phyloP scores from a whole-genome alignment of 2,113 vertebrate species.

The Tychaedon coryphoeus region DNA sequence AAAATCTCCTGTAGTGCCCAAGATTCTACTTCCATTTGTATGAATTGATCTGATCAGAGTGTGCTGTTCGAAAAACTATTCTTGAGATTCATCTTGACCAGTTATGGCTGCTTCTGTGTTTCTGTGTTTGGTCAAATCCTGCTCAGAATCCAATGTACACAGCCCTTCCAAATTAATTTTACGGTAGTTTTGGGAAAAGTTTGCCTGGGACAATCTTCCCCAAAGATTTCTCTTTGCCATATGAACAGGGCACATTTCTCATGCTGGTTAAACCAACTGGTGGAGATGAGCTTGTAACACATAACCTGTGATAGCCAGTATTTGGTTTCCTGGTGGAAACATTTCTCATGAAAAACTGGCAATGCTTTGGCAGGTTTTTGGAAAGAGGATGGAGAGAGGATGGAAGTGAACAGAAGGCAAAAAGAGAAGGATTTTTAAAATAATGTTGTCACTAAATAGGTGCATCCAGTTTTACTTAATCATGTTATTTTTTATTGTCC shows the following conservation, averaged over 20 bases:
- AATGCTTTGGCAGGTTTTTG: neutral
- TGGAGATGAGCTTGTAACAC: neutral
- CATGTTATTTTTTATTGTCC: neutral
- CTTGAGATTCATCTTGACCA: neutral
- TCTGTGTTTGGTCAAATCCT: neutral
- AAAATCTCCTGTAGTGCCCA: neutral
- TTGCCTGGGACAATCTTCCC: neutral
- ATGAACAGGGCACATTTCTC: neutral
- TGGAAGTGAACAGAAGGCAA: neutral
- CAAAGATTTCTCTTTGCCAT: accelerated
- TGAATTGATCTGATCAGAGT: neutral
- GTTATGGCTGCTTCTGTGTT: neutral
- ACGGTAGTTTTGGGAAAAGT: neutral
- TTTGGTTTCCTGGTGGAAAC: neutral
- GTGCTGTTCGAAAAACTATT: neutral
- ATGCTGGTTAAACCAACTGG: neutral
- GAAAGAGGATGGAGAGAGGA: neutral
- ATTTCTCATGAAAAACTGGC: neutral
- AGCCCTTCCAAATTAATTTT: neutral
- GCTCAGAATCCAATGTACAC: neutral
- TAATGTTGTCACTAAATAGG: neutral
- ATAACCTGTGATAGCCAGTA: neutral
- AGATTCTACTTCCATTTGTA: neutral
- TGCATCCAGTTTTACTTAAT: neutral
- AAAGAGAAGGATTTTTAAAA: neutral